Conservation (phyloP, 37 sponge, comb jelly and placozoan genomes). For the Crambe crambe region DNA sequence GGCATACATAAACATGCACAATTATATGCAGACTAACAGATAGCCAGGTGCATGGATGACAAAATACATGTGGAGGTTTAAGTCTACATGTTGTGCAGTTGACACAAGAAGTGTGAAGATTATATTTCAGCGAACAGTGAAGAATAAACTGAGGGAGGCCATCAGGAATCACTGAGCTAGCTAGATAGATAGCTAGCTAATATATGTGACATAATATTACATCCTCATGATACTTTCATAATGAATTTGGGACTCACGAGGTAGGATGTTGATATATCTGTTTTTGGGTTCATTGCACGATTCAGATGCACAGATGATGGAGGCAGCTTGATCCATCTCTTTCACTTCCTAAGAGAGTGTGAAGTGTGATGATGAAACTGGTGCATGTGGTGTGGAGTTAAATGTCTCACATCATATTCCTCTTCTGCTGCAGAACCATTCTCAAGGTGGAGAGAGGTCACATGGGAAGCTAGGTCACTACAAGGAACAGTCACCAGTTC, state of each 20-base stretch:
- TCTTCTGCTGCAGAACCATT: constrained; percentile 4
- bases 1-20: not conserved
- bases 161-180: too few relatives aligned
- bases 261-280: constrained; percentile 83
- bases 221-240: too few relatives aligned
- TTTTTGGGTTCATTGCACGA: constrained; percentile 63
- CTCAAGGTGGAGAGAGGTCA: constrained; percentile 4
- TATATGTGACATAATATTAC: too few relatives aligned
- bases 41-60: too few relatives aligned
- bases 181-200: too few relatives aligned
- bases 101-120: too few relatives aligned
- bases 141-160: too few relatives aligned
- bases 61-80: too few relatives aligned
- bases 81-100: too few relatives aligned
- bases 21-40: not conserved
- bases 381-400: not conserved
- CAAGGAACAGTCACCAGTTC: not conserved
- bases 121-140: too few relatives aligned
- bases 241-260: too few relatives aligned
- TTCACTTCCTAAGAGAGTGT: constrained; percentile 12
- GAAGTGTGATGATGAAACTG: not conserved
- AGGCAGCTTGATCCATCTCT: constrained; percentile 42
- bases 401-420: constrained; percentile 33
- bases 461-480: constrained; percentile 6
- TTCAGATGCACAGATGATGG: constrained; percentile 17